A percentile compares a stretch with the other conserved stretches of the same genome.
These are phyloP conservation scores for Drosophila nigromelanica DNA, from an alignment of 1,140 invertebrate genomes.

Conservation along the genomic window DNA sequence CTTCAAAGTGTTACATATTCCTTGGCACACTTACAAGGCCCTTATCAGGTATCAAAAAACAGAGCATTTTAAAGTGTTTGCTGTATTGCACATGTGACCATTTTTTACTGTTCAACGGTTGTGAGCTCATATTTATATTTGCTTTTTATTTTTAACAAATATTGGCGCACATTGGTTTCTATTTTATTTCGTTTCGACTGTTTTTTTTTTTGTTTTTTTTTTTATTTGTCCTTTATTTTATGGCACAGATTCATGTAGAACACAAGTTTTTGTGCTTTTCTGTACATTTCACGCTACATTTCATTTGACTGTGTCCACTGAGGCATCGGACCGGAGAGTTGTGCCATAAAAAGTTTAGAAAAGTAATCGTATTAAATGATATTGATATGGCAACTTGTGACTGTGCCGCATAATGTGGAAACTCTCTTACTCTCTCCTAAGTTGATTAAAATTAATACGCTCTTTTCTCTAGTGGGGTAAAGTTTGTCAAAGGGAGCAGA, in stretches of 20 bases:
- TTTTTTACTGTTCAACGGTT: conserved; percentile 75
- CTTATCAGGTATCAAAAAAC: neutral
- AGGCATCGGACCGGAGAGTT: conserved; percentile 34
- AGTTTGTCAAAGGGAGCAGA: neutral
- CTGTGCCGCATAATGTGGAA: conserved; percentile 13
- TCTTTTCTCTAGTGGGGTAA: neutral
- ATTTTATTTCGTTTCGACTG: conserved; percentile 11
- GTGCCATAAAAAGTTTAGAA: conserved; percentile 74
- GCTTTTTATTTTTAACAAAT: conserved; percentile 54
- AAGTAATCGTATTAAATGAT: conserved; percentile 80
- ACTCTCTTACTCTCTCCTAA: conserved; percentile 40
- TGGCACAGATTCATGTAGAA: conserved; percentile 30
- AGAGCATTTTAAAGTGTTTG: conserved; percentile 32
- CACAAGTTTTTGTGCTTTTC: conserved; percentile 53
- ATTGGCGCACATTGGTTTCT: conserved; percentile 57
- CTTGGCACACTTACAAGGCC: neutral
- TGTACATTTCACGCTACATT: conserved; percentile 67
- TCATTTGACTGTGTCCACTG: conserved; percentile 53
- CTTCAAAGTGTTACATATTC: neutral
- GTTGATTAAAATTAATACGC: conserved; percentile 67
- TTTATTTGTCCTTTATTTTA: conserved; percentile 5
- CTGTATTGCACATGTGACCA: conserved; percentile 67
- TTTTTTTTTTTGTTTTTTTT: neutral
- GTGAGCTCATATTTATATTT: conserved; percentile 59
- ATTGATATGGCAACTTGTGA: conserved; percentile 67